Conservation (phyloP, 2,888 invertebrate genomes). For the Argynnis bischoffii region DNA sequence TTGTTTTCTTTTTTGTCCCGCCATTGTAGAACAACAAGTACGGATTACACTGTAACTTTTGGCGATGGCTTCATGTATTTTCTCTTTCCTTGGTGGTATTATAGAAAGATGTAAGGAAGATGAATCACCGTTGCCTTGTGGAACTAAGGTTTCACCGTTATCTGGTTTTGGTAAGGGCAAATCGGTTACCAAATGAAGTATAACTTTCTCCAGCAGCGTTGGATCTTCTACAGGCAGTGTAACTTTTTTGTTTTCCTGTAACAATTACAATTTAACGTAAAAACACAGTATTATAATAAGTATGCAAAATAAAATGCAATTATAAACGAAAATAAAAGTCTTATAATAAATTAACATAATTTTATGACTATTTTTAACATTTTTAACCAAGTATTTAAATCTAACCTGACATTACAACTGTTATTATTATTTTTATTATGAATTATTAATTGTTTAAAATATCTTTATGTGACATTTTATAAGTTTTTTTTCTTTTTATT, state of each 20-base stretch:
- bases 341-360: too few species aligned
- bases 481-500: too few species aligned
- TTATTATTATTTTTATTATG: too few species aligned
- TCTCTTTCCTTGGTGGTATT: constrained; percentile 62
- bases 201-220: constrained; percentile 84
- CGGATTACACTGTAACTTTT: constrained; percentile 65
- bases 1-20: not conserved
- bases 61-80: constrained; percentile 64
- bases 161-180: constrained; percentile 55
- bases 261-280: constrained; percentile 5
- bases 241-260: constrained; percentile 43
- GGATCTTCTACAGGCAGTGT: constrained; percentile 84
- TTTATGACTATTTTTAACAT: too few species aligned
- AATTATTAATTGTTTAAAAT: too few species aligned
- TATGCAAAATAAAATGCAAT: too few species aligned
- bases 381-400: too few species aligned
- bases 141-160: constrained; percentile 14
- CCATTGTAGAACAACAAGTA: constrained; percentile 6
- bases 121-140: not conserved
- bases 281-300: not conserved
- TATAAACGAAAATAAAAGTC: too few species aligned
- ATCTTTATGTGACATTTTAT: too few species aligned
- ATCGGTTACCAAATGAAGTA: constrained; percentile 82
- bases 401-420: too few species aligned
- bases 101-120: constrained; percentile 49